These are phyloP conservation scores for Phymorhynchus buccinoides DNA, from an alignment of 1,140 invertebrate species.

Conservation along the genomic window DNA sequence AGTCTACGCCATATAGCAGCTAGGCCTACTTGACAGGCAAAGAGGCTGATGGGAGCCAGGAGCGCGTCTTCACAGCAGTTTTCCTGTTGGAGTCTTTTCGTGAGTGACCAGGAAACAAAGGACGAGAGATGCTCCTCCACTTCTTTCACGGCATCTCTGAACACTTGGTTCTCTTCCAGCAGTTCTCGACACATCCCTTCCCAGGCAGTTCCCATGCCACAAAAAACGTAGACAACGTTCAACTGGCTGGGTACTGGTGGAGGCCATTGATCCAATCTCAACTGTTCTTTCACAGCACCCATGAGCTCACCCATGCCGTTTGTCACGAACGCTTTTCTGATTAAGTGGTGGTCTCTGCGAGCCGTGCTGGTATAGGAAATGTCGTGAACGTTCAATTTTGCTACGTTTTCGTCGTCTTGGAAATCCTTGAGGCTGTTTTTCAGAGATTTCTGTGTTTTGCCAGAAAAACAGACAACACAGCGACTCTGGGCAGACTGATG, in stretches of 20 bases:
- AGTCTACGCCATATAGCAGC: constrained; percentile 50
- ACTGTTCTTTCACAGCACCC: background rate
- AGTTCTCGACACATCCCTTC: constrained; percentile 55
- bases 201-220: constrained; percentile 59
- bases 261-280: background rate
- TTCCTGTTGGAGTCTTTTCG: constrained; percentile 36
- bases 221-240: constrained; percentile 55
- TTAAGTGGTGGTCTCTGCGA: constrained; percentile 47
- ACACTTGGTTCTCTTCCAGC: constrained; percentile 37
- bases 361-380: constrained; percentile 53
- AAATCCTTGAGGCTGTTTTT: constrained; percentile 38
- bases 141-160: constrained; percentile 42
- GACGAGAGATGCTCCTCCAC: constrained; percentile 49
- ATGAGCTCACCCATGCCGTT: constrained; percentile 41
- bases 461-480: constrained; percentile 43
- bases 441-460: constrained; percentile 29
- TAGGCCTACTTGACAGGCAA: constrained; percentile 60
- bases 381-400: constrained; percentile 33
- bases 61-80: constrained; percentile 48
- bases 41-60: constrained; percentile 55
- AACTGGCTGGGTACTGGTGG: background rate
- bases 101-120: constrained; percentile 49
- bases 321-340: constrained; percentile 38
- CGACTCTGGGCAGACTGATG: constrained; percentile 44
- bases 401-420: background rate